Evolutionary conservation across 1,140 invertebrate genomes (phyloP), one percentile per base, ranked within the genome.

Genomic region (Drosophila santomea): DNA sequence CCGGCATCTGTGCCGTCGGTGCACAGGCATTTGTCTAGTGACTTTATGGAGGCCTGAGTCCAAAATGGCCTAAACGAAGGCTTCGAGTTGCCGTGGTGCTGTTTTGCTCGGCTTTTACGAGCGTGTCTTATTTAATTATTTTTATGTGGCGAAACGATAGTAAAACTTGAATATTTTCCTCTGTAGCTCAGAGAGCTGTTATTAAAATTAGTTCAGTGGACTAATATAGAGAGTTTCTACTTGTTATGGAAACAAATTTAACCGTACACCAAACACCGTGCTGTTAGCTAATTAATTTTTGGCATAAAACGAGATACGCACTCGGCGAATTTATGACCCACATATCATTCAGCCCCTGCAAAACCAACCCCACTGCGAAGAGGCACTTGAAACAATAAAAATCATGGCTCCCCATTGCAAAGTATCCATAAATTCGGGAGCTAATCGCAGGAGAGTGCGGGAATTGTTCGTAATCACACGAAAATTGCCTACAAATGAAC

Each of bases 401-500:
- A 88, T 86, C 83, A 83, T 83, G 75, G 51, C 63, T 75, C 43
- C 39, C 55, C 50, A 23, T 14, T 25, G 20, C 15, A 25, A 20
- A 50, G 44, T 20, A 60, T 78, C 71, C 84, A 88, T 89, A 89
- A 88, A 88, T 89, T 74, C 50, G 25, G n/a, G 39, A 67, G 64
- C 80, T 88, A 89, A 88, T 88, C 83, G 80, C 66, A 79, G 48
- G 59, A 55, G 23, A 51, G 75, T 64, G 59, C 62, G 60, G 56
- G 73, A 88, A 89, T 83, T 63, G 69, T 72, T 76, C 79, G 83
- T 74, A 80, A 83, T 89, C 76, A 73, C 69, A 88, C 83, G 80
- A 89, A 88, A 88, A 83, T 77, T 80, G 83, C 83, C 80, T 88
- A 88, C 83, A 88, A 88, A 88, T 88, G 83, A 88, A 89, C 83